Conservation (phyloP, 2,113 vertebrate genomes). For the Panurus biarmicus region DNA sequence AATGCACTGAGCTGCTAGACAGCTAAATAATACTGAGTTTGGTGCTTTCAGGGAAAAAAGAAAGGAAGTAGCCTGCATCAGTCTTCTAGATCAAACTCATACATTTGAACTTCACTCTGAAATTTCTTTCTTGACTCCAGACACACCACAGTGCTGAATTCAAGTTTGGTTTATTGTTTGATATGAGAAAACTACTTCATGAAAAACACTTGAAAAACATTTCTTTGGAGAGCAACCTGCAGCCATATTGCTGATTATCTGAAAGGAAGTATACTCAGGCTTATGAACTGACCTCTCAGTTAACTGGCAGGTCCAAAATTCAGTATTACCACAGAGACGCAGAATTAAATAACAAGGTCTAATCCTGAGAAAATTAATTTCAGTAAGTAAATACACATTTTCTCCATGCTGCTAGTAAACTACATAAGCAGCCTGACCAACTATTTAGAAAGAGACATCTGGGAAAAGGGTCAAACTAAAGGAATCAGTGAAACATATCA, state of each 20-base stretch:
- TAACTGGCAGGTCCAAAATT: neutral
- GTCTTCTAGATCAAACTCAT: neutral
- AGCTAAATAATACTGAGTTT: neutral
- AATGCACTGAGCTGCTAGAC: neutral
- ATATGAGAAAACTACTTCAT: neutral
- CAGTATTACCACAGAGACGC: neutral
- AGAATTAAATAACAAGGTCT: neutral
- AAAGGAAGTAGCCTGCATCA: neutral
- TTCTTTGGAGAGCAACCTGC: neutral
- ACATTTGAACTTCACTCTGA: neutral
- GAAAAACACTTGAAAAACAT: neutral
- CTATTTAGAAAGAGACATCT: neutral
- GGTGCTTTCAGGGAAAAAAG: neutral
- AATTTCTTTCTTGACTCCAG: neutral
- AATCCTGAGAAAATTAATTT: constrained; percentile 2
- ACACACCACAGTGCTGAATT: neutral
- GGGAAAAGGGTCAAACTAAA: neutral
- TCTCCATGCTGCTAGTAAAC: neutral
- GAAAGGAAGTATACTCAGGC: neutral
- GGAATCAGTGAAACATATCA: neutral
- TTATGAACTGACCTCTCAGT: neutral
- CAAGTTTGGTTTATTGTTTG: neutral
- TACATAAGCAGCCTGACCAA: neutral
- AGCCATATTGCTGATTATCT: neutral
- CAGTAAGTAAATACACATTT: neutral